Evolutionary conservation across 2,113 vertebrate species (phyloP), one percentile per base, ranked within the genome.

Genomic region (Dunckerocampus dactyliophorus): DNA sequence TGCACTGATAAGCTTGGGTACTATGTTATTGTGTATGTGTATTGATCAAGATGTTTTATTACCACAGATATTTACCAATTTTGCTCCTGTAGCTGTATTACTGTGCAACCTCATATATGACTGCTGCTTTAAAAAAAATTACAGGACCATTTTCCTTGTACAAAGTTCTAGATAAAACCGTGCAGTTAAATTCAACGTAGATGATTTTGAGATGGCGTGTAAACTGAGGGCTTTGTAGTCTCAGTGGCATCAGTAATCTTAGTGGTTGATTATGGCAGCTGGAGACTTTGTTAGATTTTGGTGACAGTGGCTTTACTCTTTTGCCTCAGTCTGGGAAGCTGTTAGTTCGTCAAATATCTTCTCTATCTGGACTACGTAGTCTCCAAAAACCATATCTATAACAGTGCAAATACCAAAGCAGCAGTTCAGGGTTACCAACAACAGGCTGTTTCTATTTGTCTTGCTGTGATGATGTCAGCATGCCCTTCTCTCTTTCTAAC

Each of bases 371-470:
- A 78, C 74, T 62, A n/a, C n/a, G n/a, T n/a, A 77, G 60, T 91
- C 87, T 67, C 88, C 88, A 90, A 19, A 10, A 55, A 39, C 53
- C 11, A 20, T 4, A 14, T 9, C 34, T 39, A 92, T 91, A 88
- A 90, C 84, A 93, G 90, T 92, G 93, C 93, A 95, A 92, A 92
- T 93, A 95, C 94, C 93, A 96, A 96, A 97, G 94, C 82, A 93
- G 90, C 93, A 92, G 91, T 92, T 95, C 93, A 95, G 94, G 94
- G 92, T 96, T 89, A 91, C 90, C 71, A 67, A 76, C 67, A 91
- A 87, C 88, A 93, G 92, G 89, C 92, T 92, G 92, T 93, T 94
- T 92, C 58, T 5, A 15, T 72, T 81, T 72, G 58, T 80, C 71
- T 85, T 82, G 72, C 72, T 85, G 80, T 63, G 60, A 75, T 62